A percentile compares a stretch with the other conserved stretches of the same genome.
phyloP scores from a whole-genome alignment of 2,797 vertebrate genomes.

The Crocidura indochinensis region DNA sequence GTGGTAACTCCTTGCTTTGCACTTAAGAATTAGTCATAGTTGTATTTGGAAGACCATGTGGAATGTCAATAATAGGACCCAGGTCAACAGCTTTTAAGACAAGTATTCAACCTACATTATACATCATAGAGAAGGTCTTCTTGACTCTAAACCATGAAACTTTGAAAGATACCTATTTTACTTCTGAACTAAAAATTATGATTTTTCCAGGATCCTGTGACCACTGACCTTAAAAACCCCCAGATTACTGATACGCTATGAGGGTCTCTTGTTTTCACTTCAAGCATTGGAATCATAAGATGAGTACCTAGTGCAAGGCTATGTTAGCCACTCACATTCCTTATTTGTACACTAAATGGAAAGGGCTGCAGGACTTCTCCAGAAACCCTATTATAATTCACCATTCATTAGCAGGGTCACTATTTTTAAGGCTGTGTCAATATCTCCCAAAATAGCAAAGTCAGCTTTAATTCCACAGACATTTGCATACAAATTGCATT shows the following conservation, averaged over 20 bases:
- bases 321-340: background rate
- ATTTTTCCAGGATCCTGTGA: background rate
- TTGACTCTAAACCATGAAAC: background rate
- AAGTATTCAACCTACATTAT: background rate
- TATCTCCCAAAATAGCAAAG: slow-evolving; percentile 62
- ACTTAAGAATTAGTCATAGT: no score
- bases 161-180: background rate
- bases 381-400: slow-evolving; percentile 66
- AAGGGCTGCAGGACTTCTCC: slow-evolving; percentile 50
- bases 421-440: slow-evolving; percentile 68
- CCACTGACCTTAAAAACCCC: background rate
- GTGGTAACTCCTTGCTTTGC: no score
- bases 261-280: background rate
- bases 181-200: background rate
- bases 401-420: slow-evolving; percentile 72
- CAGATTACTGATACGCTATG: background rate
- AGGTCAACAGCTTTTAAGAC: no score
- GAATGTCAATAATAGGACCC: no score
- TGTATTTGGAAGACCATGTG: no score
- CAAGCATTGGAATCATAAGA: background rate
- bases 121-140: background rate
- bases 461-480: slow-evolving; percentile 39
- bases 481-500: slow-evolving; percentile 57
- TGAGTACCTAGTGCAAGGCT: background rate
- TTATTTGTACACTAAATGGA: slow-evolving; percentile 59